These are phyloP conservation scores for Phlogophora meticulosa DNA, from an alignment of 2,888 invertebrate genomes.

Conservation along the genomic window DNA sequence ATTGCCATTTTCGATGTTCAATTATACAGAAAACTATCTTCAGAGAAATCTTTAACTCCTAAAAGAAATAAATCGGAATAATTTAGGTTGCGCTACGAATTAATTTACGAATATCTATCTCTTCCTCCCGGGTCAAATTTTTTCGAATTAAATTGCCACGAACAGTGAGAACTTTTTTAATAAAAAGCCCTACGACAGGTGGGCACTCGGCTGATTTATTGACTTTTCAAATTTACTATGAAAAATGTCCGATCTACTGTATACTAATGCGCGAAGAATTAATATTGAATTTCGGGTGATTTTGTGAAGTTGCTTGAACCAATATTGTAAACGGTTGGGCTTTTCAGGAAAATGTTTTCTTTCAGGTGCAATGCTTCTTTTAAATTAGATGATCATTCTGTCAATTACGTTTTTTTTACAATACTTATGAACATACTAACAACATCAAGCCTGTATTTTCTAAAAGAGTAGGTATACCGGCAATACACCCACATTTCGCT, in stretches of 20 bases:
- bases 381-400: too few species aligned
- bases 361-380: neutral
- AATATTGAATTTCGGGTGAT: conserved; percentile 45
- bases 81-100: conserved; percentile 60
- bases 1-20: conserved; percentile 28
- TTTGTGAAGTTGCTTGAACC: conserved; percentile 17
- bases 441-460: neutral
- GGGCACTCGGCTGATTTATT: conserved; percentile 81
- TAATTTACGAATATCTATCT: conserved; percentile 68
- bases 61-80: conserved; percentile 51
- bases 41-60: conserved; percentile 29
- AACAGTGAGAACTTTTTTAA: conserved; percentile 85
- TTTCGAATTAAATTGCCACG: conserved; percentile 77
- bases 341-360: neutral
- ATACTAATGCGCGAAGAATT: conserved; percentile 58
- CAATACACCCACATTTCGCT: too few species aligned
- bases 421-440: too few species aligned
- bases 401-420: too few species aligned
- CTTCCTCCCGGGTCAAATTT: conserved; percentile 69
- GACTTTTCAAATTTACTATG: conserved; percentile 77
- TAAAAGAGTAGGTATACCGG: neutral
- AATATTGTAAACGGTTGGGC: conserved; percentile 1
- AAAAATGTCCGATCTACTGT: conserved; percentile 68
- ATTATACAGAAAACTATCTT: conserved; percentile 49
- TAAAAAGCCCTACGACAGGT: conserved; percentile 83